Percentiles rank a stretch among this genome's conserved stretches.
Evolutionary conservation across 2,888 invertebrate species (phyloP).

Genomic region (Chrysopilus asiliformis): DNA sequence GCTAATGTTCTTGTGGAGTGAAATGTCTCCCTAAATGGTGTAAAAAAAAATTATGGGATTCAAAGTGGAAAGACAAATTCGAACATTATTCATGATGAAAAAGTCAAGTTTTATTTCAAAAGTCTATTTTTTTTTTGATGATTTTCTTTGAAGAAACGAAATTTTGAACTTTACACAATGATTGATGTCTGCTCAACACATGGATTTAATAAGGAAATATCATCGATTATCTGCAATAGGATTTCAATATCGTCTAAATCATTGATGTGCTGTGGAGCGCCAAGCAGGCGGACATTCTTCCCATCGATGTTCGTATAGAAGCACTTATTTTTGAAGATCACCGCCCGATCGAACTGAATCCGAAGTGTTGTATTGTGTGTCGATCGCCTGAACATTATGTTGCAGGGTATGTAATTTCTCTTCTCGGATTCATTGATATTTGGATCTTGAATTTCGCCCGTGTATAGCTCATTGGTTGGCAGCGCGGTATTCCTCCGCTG

Average conservation of each 20-base stretch:
- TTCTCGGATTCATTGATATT: slow-evolving; percentile 31
- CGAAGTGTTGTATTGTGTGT: slow-evolving; percentile 23
- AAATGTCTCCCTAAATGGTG: no score
- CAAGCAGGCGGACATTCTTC: slow-evolving; percentile 33
- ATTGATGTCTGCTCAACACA: slow-evolving; percentile 26
- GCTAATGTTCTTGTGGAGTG: no score
- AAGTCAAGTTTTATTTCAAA: no score
- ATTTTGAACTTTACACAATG: no score
- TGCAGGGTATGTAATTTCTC: slow-evolving; percentile 32
- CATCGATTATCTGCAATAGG: slow-evolving; percentile 33
- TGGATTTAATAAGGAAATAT: slow-evolving; percentile 27
- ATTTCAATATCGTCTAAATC: slow-evolving; percentile 31
- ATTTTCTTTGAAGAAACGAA: no score
- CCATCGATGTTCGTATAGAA: slow-evolving; percentile 35
- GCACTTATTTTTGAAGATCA: slow-evolving; percentile 34
- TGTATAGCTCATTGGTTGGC: slow-evolving; percentile 23
- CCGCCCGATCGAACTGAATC: slow-evolving; percentile 34
- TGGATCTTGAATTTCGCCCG: slow-evolving; percentile 28
- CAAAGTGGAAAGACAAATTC: no score
- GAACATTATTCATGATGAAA: no score
- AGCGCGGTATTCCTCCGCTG: slow-evolving; percentile 24
- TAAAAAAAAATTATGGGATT: no score
- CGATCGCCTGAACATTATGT: slow-evolving; percentile 32
- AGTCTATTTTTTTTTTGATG: no score
- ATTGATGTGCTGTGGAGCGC: slow-evolving; percentile 30